These are phyloP conservation scores for Poecilobothrus nobilitatus DNA, from an alignment of 2,888 invertebrate genomes.

Conservation along the genomic window DNA sequence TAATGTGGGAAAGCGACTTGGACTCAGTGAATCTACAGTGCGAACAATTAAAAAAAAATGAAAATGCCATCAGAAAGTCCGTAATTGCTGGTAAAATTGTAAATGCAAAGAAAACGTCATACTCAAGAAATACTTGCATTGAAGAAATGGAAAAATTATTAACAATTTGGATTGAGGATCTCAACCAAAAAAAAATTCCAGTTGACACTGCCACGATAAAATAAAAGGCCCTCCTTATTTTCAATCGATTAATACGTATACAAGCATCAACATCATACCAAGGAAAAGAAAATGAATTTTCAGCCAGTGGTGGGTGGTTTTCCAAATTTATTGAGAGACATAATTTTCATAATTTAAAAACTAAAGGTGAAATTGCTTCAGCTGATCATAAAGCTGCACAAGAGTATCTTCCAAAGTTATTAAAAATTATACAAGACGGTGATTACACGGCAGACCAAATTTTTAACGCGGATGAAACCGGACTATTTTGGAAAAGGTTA, in stretches of 20 bases:
- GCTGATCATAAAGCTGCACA: conserved; percentile 23
- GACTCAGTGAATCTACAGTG: conserved; percentile 7
- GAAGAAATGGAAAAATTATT: conserved; percentile 12
- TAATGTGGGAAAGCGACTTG: conserved; percentile 9
- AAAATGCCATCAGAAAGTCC: conserved; percentile 7
- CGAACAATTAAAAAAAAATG: conserved; percentile 9
- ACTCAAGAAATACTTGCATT: conserved; percentile 10
- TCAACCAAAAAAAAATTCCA: conserved; percentile 11
- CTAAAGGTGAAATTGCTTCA: conserved; percentile 24
- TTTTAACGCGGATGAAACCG: conserved; percentile 30
- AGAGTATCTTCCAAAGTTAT: conserved; percentile 22
- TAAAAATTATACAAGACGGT: conserved; percentile 26
- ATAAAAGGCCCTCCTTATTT: conserved; percentile 8
- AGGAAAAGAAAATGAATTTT: background rate
- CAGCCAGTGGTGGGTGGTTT: conserved; percentile 18
- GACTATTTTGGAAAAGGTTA: conserved; percentile 32
- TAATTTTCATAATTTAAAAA: conserved; percentile 25
- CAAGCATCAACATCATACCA: conserved; percentile 9
- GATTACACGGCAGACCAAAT: conserved; percentile 28
- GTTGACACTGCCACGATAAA: conserved; percentile 7
- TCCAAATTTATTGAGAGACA: conserved; percentile 24
- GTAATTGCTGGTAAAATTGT: conserved; percentile 8
- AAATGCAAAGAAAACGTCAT: conserved; percentile 9
- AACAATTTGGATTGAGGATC: conserved; percentile 10
- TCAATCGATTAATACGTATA: conserved; percentile 9